Percentiles rank a stretch among this genome's conserved stretches.
phyloP scores from a whole-genome alignment of 2,797 vertebrate species.

The Chloroceryle inda region DNA sequence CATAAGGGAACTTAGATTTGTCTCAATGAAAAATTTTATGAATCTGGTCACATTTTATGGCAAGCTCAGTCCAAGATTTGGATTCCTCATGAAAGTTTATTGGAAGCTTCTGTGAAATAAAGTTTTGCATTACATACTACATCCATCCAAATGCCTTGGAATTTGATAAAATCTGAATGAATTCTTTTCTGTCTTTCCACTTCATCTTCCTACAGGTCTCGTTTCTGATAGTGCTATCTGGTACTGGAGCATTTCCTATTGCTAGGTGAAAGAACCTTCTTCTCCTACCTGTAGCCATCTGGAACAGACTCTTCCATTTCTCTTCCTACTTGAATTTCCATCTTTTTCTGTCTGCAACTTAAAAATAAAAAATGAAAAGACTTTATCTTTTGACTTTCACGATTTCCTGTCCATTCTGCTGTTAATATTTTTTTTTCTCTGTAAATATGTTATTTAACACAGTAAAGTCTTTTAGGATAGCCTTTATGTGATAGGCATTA shows the following conservation, averaged over 20 bases:
- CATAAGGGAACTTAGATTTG: neutral
- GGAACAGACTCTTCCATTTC: neutral
- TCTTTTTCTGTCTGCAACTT: neutral
- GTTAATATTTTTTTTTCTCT: neutral
- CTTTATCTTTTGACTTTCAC: neutral
- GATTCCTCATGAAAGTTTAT: neutral
- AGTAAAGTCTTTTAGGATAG: neutral
- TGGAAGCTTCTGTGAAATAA: neutral
- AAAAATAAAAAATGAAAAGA: neutral
- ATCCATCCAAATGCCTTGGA: neutral
- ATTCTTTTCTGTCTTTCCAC: neutral
- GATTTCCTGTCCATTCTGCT: neutral
- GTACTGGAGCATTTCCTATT: neutral
- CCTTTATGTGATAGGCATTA: neutral
- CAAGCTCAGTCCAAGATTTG: neutral
- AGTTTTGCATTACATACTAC: neutral
- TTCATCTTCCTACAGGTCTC: neutral
- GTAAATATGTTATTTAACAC: neutral
- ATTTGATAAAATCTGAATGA: neutral
- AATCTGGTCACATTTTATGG: neutral
- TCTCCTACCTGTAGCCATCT: neutral
- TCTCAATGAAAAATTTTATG: neutral
- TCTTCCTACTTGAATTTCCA: neutral
- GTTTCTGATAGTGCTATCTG: neutral
- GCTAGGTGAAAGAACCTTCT: neutral